Evolutionary conservation across 1,140 invertebrate species (phyloP).

Genomic region (Aphaenogaster rudis): DNA sequence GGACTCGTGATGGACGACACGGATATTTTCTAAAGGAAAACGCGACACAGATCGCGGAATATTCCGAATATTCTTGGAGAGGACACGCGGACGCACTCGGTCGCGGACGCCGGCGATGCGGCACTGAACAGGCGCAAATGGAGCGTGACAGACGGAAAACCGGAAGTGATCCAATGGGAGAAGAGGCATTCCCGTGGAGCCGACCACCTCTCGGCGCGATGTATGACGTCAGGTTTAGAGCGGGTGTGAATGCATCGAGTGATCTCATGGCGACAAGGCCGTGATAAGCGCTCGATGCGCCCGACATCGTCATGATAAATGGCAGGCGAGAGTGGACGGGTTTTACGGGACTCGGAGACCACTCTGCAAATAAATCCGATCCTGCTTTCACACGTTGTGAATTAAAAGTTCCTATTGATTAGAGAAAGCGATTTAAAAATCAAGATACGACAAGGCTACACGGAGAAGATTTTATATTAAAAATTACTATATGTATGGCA

Average conservation of each 20-base stretch:
- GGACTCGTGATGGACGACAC: not conserved
- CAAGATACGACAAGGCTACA: too few species aligned
- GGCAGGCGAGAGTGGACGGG: slow-evolving; percentile 3
- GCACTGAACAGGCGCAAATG: slow-evolving; percentile 63
- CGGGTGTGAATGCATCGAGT: slow-evolving; percentile 69
- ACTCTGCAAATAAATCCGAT: not conserved
- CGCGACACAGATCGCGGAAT: not conserved
- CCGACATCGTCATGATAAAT: slow-evolving; percentile 36
- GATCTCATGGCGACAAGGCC: slow-evolving; percentile 68
- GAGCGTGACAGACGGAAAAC: slow-evolving; percentile 69
- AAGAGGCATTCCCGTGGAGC: slow-evolving; percentile 60
- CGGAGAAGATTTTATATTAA: too few species aligned
- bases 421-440: slow-evolving; percentile 4
- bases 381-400: not conserved
- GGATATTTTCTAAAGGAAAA: not conserved
- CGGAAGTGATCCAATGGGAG: slow-evolving; percentile 71
- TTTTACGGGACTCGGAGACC: slow-evolving; percentile 10
- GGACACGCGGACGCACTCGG: slow-evolving; percentile 28
- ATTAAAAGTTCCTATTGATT: not conserved
- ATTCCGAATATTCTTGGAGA: slow-evolving; percentile 31
- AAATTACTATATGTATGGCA: too few species aligned
- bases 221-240: slow-evolving; percentile 68
- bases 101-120: slow-evolving; percentile 47
- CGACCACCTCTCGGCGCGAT: slow-evolving; percentile 47
- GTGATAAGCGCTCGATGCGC: slow-evolving; percentile 50